Conservation (phyloP, 2,888 invertebrate species). For the Pseudococcus viburni region DNA sequence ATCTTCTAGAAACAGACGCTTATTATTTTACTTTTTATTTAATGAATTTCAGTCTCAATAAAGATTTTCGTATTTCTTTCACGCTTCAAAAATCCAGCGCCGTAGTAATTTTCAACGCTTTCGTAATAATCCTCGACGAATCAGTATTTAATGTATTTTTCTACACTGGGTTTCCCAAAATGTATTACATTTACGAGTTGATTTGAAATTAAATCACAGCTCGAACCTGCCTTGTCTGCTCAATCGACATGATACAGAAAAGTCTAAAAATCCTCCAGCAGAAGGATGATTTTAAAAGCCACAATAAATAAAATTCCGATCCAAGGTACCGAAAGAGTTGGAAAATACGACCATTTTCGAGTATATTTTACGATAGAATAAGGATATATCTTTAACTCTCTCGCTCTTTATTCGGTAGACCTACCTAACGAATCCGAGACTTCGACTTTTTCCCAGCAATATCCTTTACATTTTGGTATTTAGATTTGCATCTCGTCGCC, state of each 20-base stretch:
- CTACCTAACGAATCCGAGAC: conserved; percentile 31
- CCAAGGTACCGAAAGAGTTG: not conserved
- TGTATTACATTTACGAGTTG: not conserved
- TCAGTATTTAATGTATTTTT: not conserved
- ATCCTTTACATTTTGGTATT: conserved; percentile 39
- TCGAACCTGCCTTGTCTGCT: not conserved
- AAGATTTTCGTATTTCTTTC: conserved; percentile 45
- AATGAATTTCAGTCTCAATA: conserved; percentile 52
- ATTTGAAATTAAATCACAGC: not conserved
- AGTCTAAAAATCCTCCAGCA: not conserved
- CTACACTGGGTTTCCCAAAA: not conserved
- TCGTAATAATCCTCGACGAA: conserved; percentile 32
- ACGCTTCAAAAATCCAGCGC: conserved; percentile 16
- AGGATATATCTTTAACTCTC: not conserved
- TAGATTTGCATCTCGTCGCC: conserved; percentile 23
- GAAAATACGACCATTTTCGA: conserved; percentile 31
- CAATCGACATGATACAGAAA: not conserved
- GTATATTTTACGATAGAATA: conserved; percentile 20
- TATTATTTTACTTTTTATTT: conserved; percentile 60
- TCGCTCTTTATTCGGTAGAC: not conserved
- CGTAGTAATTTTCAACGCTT: conserved; percentile 19
- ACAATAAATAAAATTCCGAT: conserved; percentile 22
- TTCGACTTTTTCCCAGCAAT: conserved; percentile 11
- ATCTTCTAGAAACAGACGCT: conserved; percentile 62
- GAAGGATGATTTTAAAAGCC: not conserved